phyloP scores from a whole-genome alignment of 2,888 invertebrate species.

The Sabatieria punctata region DNA sequence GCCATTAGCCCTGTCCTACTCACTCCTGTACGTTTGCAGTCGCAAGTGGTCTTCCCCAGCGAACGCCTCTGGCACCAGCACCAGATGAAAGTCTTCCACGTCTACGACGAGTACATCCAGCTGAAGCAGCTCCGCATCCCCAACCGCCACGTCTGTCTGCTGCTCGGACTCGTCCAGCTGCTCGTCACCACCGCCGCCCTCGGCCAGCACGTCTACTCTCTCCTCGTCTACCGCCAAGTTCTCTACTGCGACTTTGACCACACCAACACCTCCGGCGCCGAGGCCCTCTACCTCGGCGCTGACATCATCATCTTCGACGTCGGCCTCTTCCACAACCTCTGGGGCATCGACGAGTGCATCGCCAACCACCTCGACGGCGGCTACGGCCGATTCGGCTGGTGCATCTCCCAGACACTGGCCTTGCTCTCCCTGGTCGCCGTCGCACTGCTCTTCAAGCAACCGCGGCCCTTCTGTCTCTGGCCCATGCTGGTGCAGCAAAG shows the following conservation, averaged over 20 bases:
- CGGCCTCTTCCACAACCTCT: constrained; percentile 21
- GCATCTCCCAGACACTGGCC: constrained; percentile 19
- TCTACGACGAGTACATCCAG: neutral
- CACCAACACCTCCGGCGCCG: neutral
- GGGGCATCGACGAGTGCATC: constrained; percentile 25
- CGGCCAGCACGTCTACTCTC: neutral
- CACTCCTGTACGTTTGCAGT: too few relatives aligned
- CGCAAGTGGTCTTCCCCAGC: too few relatives aligned
- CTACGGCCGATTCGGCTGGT: constrained; percentile 15
- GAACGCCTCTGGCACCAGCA: too few relatives aligned
- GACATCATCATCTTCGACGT: constrained; percentile 23
- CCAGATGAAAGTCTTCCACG: neutral
- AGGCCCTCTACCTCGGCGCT: neutral
- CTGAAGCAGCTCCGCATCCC: neutral
- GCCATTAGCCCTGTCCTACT: too few relatives aligned
- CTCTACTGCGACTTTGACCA: neutral
- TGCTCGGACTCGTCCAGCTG: neutral
- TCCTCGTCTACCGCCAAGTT: neutral
- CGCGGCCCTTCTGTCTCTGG: constrained; percentile 21
- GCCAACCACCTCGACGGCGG: constrained; percentile 26
- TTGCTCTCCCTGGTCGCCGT: constrained; percentile 21
- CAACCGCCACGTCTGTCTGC: neutral
- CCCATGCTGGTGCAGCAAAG: constrained; percentile 26
- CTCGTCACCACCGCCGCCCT: neutral
- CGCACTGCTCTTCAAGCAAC: constrained; percentile 17